Base-by-base conservation (phyloP, 2,888 invertebrate species). In the Selenia dentaria region DNA sequence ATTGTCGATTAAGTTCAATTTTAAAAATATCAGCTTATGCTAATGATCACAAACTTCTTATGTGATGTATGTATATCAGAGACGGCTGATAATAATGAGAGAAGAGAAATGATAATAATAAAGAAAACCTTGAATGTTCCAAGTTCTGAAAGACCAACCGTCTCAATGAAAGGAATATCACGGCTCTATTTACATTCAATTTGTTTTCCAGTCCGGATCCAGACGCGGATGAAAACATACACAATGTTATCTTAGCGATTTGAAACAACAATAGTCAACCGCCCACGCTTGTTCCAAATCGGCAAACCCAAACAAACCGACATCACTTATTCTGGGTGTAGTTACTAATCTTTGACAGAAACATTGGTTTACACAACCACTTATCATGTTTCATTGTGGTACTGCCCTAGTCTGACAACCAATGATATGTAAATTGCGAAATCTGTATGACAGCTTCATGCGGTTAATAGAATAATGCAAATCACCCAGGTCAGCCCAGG, bases 211-310 rank as follows among this genome's bases (percentile, higher is more conserved):
- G 16, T 16, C 16, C 13, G 5, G 9, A 34, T n/a, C 9, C 2
- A 22, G 34, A 24, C 27, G 27, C 35, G 28, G 36, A 47, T 38
- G 36, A 40, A 46, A 40, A 44, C 33, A 36, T 36, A 35, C 34
- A 54, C 42, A 55, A 57, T 55, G 54, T 43, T 54, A 54, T 51
- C 41, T 35, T 37, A 26, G 53, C 52, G 48, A 50, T 39, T 54
- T 52, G 53, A 47, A 57, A 54, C 56, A 57, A 62, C 61, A 63
- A 64, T 59, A 46, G 39, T 47, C 43, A 52, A 13, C 38, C 59
- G 48, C 74, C 76, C 70, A 74, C 75, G 55, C 59, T 33, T 42
- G 32, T 40, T 54, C 64, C 39, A 63, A 70, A 66, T 63, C 58
- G 68, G 63, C 62, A 56, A 61, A 44, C 54, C 63, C 6, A 70